Conservation (phyloP, 2,797 vertebrate species). For the Takifugu rubripes region DNA sequence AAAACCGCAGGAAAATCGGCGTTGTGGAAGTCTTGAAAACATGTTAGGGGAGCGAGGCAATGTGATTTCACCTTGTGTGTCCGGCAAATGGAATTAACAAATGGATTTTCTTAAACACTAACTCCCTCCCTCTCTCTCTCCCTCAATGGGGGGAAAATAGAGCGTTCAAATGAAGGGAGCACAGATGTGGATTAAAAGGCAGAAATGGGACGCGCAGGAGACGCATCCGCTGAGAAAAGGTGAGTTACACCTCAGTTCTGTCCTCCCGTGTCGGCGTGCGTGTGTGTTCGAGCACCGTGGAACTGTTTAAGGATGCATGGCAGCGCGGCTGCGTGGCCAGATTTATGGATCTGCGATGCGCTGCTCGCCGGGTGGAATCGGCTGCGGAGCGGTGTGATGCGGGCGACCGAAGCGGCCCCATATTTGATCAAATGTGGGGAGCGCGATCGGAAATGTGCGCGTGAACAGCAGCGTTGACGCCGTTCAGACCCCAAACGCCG, state of each 20-base stretch:
- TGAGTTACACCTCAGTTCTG: conserved; percentile 48
- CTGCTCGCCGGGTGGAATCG: conserved; percentile 35
- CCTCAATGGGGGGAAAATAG: conserved; percentile 41
- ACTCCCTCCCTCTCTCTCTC: conserved; percentile 26
- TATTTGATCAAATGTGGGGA: neutral
- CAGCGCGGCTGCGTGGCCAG: conserved; percentile 38
- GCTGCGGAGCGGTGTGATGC: conserved; percentile 42
- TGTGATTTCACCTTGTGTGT: conserved; percentile 63
- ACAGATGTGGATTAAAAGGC: conserved; percentile 73
- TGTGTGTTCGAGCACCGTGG: neutral
- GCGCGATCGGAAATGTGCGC: conserved; percentile 7
- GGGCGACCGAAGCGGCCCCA: conserved; percentile 20
- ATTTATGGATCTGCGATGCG: conserved; percentile 51
- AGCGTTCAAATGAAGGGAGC: conserved; percentile 64
- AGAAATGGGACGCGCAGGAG: conserved; percentile 60
- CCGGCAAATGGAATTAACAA: conserved; percentile 69
- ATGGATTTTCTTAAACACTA: conserved; percentile 66
- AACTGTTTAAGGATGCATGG: conserved; percentile 44
- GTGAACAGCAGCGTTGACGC: conserved; percentile 8
- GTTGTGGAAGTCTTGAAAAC: conserved; percentile 43
- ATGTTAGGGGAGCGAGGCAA: conserved; percentile 33
- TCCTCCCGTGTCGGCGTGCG: conserved; percentile 2
- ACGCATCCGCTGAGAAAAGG: conserved; percentile 53
- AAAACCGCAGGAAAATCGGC: conserved; percentile 23
- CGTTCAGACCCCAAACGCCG: conserved; percentile 49